Conservation (phyloP, 2,797 vertebrate species). For the Lepilemur ruficaudatus region DNA sequence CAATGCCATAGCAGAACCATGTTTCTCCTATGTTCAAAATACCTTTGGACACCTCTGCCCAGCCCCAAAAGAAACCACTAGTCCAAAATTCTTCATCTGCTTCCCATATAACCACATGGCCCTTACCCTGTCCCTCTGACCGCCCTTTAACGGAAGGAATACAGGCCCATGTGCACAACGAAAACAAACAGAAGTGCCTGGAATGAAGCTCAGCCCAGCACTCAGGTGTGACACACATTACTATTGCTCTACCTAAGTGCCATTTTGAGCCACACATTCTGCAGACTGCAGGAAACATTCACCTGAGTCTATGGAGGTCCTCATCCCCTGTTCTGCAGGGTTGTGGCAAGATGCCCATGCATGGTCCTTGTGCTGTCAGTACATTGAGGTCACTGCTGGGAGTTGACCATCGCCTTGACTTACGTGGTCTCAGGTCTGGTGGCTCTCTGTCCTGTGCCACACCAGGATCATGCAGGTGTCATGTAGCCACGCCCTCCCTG, state of each 20-base stretch:
- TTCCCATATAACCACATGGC: neutral
- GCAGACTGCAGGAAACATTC: neutral
- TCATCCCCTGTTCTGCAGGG: neutral
- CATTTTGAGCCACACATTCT: neutral
- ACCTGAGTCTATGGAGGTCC: neutral
- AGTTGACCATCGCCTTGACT: neutral
- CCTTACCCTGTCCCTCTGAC: neutral
- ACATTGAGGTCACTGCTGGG: neutral
- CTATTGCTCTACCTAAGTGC: neutral
- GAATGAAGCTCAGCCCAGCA: neutral
- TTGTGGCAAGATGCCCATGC: neutral
- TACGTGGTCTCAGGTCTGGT: neutral
- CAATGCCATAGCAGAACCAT: neutral
- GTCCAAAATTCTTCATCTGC: neutral
- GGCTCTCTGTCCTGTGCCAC: neutral
- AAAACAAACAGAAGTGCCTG: neutral
- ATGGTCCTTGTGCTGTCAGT: neutral
- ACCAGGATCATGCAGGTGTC: neutral
- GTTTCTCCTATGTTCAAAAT: neutral
- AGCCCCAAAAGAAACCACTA: neutral
- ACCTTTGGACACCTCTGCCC: neutral
- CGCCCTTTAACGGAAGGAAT: neutral
- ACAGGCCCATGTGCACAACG: neutral
- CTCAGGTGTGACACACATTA: neutral
- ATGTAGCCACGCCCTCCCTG: fast-evolving